Base-by-base conservation (phyloP, 2,113 vertebrate species). In the Carollia perspicillata region DNA sequence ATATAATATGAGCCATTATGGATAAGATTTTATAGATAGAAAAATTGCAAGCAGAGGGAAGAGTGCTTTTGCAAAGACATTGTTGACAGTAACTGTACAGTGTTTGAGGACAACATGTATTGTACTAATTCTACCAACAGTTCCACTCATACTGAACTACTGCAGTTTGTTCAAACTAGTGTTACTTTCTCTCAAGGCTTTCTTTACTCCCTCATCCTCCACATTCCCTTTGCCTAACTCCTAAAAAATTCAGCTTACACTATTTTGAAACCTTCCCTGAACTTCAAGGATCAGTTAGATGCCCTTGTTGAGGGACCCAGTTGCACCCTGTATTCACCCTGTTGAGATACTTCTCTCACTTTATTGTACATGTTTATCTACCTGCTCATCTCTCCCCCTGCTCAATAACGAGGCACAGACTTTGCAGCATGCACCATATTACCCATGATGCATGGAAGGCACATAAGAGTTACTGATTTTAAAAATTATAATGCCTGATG, bases 81-180 rank as follows among this genome's bases (percentile, higher is more conserved):
- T 58, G 20, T 55, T 28, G 11, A 77, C 49, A 12, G 63, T 17
- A 78, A 88, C 92, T 86, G n/a, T 42, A 68, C 20, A 63, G 14
- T 69, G 16, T 92, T 94, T 79, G 69, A 89, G 33, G 40, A 13
- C 22, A 92, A 37, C 30, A n/a, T 85, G 37, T n/a, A 79, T 63
- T 63, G 28, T 63, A 30, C 51, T 94, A 81, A 49, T 8, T 92
- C 51, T 42, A 51, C 51, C 47, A 84, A 40, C 77, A 69, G 18
- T 72, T 92, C 28, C 35, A 63, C 7, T 11, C 37, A 30, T 77
- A 40, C 16, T 47, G 33, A 94, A 51, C 55, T 95, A 66, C 22
- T 95, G n/a, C 92, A 87, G 91, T n/a, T 93, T 94, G 42, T 18
- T 95, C 71, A 94, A 35, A 84, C 35, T 87, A 35, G 30, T 66